Conservation (phyloP, 2,888 invertebrate genomes). For the Geotrupes spiniger region DNA sequence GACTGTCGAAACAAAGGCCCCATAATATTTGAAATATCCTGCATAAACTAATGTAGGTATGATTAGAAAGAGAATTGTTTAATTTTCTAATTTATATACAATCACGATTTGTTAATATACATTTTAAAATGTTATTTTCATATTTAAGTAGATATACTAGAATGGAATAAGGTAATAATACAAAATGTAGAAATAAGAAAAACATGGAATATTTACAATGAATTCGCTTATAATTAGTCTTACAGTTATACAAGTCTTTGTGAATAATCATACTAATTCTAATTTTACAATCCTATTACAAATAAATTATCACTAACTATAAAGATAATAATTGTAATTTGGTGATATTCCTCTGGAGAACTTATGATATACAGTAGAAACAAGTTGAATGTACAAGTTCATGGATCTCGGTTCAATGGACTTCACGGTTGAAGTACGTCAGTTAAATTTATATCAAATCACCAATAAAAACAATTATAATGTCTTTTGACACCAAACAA, state of each 20-base stretch:
- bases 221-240: constrained; percentile 6
- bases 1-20: too few relatives aligned
- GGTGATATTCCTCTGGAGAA: too few relatives aligned
- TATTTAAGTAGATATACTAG: constrained; percentile 15
- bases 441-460: too few relatives aligned
- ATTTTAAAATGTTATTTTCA: constrained; percentile 9
- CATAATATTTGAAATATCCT: too few relatives aligned
- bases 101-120: constrained; percentile 7
- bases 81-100: constrained; percentile 11
- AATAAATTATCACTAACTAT: constrained; percentile 13
- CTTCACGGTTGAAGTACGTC: too few relatives aligned
- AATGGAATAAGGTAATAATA: constrained; percentile 4
- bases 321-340: too few relatives aligned
- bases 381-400: too few relatives aligned
- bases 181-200: constrained; percentile 4
- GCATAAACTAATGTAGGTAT: constrained; percentile 16
- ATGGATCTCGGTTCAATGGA: too few relatives aligned
- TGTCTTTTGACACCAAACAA: too few relatives aligned
- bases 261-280: constrained; percentile 15
- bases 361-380: too few relatives aligned
- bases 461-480: too few relatives aligned
- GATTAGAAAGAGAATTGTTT: constrained; percentile 18
- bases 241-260: constrained; percentile 19
- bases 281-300: neutral
- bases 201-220: constrained; percentile 20